Evolutionary conservation across 1,140 invertebrate genomes (phyloP).

Genomic region (Lasaia peninsularis): DNA sequence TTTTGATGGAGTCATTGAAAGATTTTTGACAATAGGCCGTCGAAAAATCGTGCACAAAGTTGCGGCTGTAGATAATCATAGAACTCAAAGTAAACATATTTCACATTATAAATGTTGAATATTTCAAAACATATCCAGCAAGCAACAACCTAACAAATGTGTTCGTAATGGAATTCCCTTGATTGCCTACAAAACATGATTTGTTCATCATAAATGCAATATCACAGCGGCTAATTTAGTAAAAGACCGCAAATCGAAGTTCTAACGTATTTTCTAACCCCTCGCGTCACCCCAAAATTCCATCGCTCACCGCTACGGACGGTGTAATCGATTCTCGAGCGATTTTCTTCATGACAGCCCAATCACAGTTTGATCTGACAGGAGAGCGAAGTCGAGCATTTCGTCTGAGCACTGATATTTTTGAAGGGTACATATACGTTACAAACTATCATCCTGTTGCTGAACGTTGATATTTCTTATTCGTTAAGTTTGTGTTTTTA

Average conservation of each 20-base stretch:
- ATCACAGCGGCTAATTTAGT: conserved; percentile 12
- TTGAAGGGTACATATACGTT: conserved; percentile 7
- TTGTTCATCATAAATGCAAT: conserved; percentile 10
- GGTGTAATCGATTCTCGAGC: conserved; percentile 10
- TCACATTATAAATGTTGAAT: neutral
- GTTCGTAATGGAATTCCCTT: conserved; percentile 7
- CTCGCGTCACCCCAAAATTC: conserved; percentile 8
- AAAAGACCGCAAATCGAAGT: conserved; percentile 12
- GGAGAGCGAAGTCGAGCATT: conserved; percentile 8
- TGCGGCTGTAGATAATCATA: too few species aligned
- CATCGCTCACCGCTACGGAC: conserved; percentile 6
- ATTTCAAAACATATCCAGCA: neutral
- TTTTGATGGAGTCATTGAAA: too few species aligned
- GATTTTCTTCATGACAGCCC: conserved; percentile 12
- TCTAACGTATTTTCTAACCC: conserved; percentile 12
- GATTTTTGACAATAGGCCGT: too few species aligned
- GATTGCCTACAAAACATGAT: conserved; percentile 7
- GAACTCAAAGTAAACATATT: too few species aligned
- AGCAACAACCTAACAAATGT: neutral
- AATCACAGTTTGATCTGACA: conserved; percentile 13
- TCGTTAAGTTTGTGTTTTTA: neutral
- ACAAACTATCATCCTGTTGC: neutral
- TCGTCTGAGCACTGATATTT: conserved; percentile 5
- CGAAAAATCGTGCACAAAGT: too few species aligned
- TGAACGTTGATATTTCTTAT: conserved; percentile 12